Conservation (phyloP, 2,113 vertebrate genomes). For the Romanogobio albipinnatus region DNA sequence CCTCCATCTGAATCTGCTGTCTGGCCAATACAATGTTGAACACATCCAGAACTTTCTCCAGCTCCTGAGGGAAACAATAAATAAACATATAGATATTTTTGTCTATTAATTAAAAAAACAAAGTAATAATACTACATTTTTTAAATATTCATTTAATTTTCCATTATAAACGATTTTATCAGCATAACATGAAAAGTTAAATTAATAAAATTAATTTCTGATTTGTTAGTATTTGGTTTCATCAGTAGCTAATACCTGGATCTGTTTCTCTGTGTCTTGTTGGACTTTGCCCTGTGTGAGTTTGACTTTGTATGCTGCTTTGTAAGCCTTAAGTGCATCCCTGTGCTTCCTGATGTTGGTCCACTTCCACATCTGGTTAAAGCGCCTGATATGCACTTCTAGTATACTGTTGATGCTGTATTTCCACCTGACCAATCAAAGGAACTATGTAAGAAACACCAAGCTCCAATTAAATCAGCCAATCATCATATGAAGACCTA, state of each 20-base stretch:
- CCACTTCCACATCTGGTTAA: conserved; percentile 89
- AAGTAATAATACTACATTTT: background rate
- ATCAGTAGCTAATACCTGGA: conserved; percentile 81
- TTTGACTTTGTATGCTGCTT: conserved; percentile 82
- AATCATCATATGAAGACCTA: background rate
- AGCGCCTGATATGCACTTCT: conserved; percentile 85
- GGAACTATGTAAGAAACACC: background rate
- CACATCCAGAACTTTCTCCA: conserved; percentile 90
- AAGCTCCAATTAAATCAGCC: background rate
- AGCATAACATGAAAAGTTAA: background rate
- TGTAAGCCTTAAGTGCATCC: conserved; percentile 84
- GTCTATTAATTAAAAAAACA: background rate
- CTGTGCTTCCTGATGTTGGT: conserved; percentile 83
- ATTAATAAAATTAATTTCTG: background rate
- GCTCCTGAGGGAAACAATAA: conserved; percentile 73
- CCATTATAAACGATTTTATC: background rate
- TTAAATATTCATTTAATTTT: background rate
- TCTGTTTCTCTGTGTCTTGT: conserved; percentile 80
- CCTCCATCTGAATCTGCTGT: conserved; percentile 95
- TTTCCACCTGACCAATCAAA: conserved; percentile 83
- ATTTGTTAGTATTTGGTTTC: background rate
- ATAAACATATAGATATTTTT: background rate
- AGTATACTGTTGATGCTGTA: conserved; percentile 86
- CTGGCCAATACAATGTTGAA: conserved; percentile 91
- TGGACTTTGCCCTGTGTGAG: conserved; percentile 81